Evolutionary conservation across 2,888 invertebrate genomes (phyloP).

Genomic region (Melanchra persicariae): DNA sequence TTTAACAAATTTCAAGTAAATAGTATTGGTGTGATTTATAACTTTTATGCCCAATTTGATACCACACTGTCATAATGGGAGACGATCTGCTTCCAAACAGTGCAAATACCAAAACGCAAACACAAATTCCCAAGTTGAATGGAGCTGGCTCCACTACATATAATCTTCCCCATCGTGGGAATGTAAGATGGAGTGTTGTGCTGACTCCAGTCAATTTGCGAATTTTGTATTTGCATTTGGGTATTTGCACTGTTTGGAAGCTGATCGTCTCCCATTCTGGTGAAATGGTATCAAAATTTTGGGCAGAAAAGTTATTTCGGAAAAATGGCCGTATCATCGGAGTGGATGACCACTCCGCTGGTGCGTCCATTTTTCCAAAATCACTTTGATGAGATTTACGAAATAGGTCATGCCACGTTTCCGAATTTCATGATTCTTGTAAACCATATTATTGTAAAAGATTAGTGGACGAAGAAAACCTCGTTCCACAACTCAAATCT

Average conservation of each 20-base stretch:
- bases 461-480: conserved; percentile 1
- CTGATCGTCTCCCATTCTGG: conserved; percentile 80
- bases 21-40: too few species aligned
- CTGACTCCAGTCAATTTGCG: conserved; percentile 88
- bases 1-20: too few species aligned
- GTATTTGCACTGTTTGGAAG: conserved; percentile 78
- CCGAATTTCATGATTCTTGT: background rate
- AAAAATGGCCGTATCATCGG: too few species aligned
- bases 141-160: too few species aligned
- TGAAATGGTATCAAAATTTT: conserved; percentile 15
- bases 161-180: conserved; percentile 89
- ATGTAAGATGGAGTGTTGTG: conserved; percentile 81
- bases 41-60: too few species aligned
- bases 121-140: too few species aligned
- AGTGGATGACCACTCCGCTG: too few species aligned
- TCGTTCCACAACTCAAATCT: conserved; percentile 1
- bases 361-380: too few species aligned
- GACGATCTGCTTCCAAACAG: too few species aligned
- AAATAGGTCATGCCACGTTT: conserved; percentile 10
- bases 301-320: conserved; percentile 39
- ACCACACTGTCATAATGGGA: too few species aligned
- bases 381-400: conserved; percentile 1
- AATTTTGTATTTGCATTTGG: conserved; percentile 88
- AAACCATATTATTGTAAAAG: conserved; percentile 7
- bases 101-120: too few species aligned